A percentile compares a stretch with the other conserved stretches of the same genome.
Conservation (phyloP, 2,113 vertebrate genomes). For the Planiliza haematocheilus region DNA sequence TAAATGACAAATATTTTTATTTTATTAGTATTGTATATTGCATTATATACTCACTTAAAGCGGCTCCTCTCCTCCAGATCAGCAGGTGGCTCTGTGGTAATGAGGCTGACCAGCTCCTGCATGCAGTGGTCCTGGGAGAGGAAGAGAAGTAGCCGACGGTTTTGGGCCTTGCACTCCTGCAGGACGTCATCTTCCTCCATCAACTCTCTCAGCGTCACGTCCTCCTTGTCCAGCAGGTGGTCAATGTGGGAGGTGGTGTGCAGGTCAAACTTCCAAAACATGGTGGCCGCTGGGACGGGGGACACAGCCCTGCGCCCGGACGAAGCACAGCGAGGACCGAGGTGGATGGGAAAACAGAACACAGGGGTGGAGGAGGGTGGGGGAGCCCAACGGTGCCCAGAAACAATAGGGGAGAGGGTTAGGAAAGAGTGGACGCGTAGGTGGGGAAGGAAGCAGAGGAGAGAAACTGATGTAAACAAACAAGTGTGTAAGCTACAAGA, state of each 20-base stretch:
- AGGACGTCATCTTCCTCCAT: slow-evolving; percentile 97
- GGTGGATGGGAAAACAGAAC: not conserved
- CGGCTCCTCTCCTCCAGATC: slow-evolving; percentile 96
- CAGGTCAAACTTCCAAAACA: slow-evolving; percentile 99
- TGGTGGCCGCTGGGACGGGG: slow-evolving; percentile 83
- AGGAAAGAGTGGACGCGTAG: slow-evolving; percentile 18
- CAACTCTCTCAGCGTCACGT: slow-evolving; percentile 91
- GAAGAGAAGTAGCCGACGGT: slow-evolving; percentile 93
- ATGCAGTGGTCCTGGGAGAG: slow-evolving; percentile 94
- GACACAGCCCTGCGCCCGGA: slow-evolving; percentile 79
- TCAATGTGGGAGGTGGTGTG: slow-evolving; percentile 95
- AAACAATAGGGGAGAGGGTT: slow-evolving; percentile 27
- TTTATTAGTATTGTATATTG: too few species aligned
- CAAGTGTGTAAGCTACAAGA: slow-evolving; percentile 2
- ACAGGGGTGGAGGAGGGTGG: not conserved
- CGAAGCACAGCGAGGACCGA: not conserved
- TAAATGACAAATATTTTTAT: too few species aligned
- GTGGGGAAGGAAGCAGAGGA: slow-evolving; percentile 24
- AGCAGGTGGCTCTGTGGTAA: slow-evolving; percentile 91
- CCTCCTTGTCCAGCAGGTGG: slow-evolving; percentile 95
- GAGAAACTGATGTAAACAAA: slow-evolving; percentile 40
- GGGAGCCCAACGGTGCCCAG: slow-evolving; percentile 11
- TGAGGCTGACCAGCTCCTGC: slow-evolving; percentile 93
- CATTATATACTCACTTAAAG: slow-evolving; percentile 88
- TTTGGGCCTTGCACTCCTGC: slow-evolving; percentile 98